Evolutionary conservation across 2,113 vertebrate genomes (phyloP).

Genomic region (Nibea coibor): DNA sequence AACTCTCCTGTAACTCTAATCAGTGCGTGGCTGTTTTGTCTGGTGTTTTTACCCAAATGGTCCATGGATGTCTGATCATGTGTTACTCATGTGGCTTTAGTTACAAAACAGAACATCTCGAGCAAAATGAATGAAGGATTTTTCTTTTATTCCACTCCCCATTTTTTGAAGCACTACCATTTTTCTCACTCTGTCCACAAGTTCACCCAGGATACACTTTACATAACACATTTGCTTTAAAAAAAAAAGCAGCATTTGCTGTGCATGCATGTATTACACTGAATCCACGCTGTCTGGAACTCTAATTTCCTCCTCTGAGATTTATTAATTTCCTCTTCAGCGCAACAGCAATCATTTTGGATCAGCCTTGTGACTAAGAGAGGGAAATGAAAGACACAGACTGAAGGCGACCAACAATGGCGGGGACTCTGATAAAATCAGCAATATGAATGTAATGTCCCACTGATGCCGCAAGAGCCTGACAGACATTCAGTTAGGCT

Average conservation of each 20-base stretch:
- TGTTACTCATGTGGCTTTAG: background rate
- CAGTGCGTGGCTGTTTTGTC: background rate
- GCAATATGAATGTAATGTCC: conserved; percentile 71
- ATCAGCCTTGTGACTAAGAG: conserved; percentile 50
- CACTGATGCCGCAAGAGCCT: conserved; percentile 38
- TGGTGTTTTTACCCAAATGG: background rate
- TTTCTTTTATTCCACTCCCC: background rate
- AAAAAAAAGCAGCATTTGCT: background rate
- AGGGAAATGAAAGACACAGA: conserved; percentile 75
- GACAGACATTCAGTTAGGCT: conserved; percentile 28
- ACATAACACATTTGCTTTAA: background rate
- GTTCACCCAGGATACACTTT: background rate
- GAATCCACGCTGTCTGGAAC: conserved; percentile 34
- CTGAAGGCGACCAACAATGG: conserved; percentile 59
- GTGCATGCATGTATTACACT: conserved; percentile 33
- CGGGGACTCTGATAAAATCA: conserved; percentile 73
- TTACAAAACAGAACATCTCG: background rate
- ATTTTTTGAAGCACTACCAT: background rate
- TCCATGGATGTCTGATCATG: background rate
- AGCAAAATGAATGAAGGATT: background rate
- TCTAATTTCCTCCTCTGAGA: conserved; percentile 70
- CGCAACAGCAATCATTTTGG: conserved; percentile 62
- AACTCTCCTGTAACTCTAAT: background rate
- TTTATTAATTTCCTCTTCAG: conserved; percentile 72
- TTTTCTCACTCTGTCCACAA: background rate